Conservation (phyloP, 2,113 vertebrate species). For the Egretta garzetta region DNA sequence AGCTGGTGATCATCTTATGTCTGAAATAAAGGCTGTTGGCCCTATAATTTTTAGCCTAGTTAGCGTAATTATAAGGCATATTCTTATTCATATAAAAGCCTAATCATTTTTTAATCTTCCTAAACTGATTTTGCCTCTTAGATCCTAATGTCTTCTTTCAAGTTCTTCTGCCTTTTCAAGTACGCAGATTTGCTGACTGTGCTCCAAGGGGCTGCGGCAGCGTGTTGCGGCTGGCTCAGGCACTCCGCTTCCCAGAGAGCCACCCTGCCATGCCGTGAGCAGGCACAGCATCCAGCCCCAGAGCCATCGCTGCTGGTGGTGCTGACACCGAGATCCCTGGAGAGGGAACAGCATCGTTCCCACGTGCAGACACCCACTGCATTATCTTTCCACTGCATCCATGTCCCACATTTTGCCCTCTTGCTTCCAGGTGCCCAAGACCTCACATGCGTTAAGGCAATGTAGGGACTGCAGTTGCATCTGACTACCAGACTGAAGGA, state of each 20-base stretch:
- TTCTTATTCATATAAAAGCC: constrained; percentile 38
- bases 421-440: background rate
- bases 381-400: background rate
- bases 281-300: rapidly evolving
- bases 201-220: background rate
- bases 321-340: background rate
- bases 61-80: constrained; percentile 38
- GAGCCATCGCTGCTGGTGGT: background rate
- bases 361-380: background rate
- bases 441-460: background rate
- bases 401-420: background rate
- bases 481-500: background rate
- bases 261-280: rapidly evolving
- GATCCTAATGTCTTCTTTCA: background rate
- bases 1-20: constrained; percentile 44
- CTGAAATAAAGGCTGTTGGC: constrained; percentile 39
- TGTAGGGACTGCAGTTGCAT: rapidly evolving
- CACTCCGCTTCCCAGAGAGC: background rate
- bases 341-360: background rate
- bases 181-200: background rate
- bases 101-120: background rate
- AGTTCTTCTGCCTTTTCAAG: background rate
- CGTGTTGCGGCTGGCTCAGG: rapidly evolving
- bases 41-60: constrained; percentile 54
- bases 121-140: constrained; percentile 17